Percentiles rank a stretch among this genome's conserved stretches.
phyloP scores from a whole-genome alignment of 2,113 vertebrate species.

The Hucho hucho region DNA sequence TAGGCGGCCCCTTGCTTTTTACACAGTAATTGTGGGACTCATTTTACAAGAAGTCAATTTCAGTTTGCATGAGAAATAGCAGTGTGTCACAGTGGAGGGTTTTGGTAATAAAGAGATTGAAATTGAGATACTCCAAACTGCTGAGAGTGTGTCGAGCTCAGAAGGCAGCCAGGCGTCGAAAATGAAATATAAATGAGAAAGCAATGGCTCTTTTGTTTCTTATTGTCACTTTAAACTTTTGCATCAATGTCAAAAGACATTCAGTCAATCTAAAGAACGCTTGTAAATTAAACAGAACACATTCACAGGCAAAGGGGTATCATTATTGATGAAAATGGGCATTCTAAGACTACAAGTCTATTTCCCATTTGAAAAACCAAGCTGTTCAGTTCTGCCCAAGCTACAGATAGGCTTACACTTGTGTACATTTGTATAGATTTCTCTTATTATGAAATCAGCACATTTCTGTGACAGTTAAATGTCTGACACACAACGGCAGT shows the following conservation, averaged over 20 bases:
- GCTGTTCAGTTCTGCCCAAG: neutral
- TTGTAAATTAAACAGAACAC: neutral
- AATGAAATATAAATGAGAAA: constrained; percentile 59
- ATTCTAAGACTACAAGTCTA: constrained; percentile 7
- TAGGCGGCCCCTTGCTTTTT: constrained; percentile 35
- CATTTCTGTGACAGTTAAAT: constrained; percentile 23
- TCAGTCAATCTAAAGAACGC: constrained; percentile 9
- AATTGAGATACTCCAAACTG: constrained; percentile 50
- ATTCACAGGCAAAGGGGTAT: constrained; percentile 19
- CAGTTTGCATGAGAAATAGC: constrained; percentile 62
- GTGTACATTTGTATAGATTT: constrained; percentile 16
- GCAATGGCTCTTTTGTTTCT: constrained; percentile 48
- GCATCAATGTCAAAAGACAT: constrained; percentile 14
- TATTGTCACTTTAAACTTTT: constrained; percentile 45
- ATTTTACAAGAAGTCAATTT: constrained; percentile 70
- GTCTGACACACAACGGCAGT: neutral
- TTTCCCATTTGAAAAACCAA: neutral
- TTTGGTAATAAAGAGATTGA: constrained; percentile 62
- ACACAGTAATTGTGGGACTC: constrained; percentile 60
- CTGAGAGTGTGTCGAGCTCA: constrained; percentile 34
- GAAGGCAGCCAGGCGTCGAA: constrained; percentile 37
- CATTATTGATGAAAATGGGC: neutral
- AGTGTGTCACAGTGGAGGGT: constrained; percentile 49
- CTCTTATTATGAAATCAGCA: constrained; percentile 12
- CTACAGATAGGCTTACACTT: neutral